A percentile compares a stretch with the other conserved stretches of the same genome.
These are phyloP conservation scores for Prorops nasuta DNA, from an alignment of 1,140 invertebrate genomes.

Conservation along the genomic window DNA sequence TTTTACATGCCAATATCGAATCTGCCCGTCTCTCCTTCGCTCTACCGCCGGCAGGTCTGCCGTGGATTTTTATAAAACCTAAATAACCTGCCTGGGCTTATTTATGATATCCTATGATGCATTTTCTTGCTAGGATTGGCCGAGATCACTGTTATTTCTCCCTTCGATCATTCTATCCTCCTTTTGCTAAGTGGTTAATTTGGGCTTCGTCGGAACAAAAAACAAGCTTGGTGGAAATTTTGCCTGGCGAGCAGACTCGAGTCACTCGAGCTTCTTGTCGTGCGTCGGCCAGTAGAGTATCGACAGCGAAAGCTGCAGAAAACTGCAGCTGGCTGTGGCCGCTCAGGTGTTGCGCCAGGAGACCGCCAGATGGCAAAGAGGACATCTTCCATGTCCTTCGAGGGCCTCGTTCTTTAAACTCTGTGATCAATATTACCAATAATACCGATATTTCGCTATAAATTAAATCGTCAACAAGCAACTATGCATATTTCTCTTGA, in stretches of 20 bases:
- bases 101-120: not conserved
- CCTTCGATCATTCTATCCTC: not conserved
- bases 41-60: conserved; percentile 14
- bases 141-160: not conserved
- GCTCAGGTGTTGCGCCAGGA: conserved; percentile 31
- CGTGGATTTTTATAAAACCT: not conserved
- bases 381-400: conserved; percentile 36
- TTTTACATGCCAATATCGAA: no score
- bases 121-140: not conserved
- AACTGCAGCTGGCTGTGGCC: conserved; percentile 35
- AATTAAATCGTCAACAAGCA: no score
- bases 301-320: conserved; percentile 50
- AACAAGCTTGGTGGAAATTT: not conserved
- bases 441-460: no score
- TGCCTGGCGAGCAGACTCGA: no score
- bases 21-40: no score
- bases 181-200: not conserved
- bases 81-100: not conserved
- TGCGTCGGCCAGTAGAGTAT: no score
- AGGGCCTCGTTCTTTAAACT: no score
- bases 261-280: no score
- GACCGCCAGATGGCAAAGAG: conserved; percentile 54
- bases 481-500: no score
- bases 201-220: not conserved
- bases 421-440: no score